Evolutionary conservation across 2,888 invertebrate genomes (phyloP).

Genomic region (Folsomia candida): DNA sequence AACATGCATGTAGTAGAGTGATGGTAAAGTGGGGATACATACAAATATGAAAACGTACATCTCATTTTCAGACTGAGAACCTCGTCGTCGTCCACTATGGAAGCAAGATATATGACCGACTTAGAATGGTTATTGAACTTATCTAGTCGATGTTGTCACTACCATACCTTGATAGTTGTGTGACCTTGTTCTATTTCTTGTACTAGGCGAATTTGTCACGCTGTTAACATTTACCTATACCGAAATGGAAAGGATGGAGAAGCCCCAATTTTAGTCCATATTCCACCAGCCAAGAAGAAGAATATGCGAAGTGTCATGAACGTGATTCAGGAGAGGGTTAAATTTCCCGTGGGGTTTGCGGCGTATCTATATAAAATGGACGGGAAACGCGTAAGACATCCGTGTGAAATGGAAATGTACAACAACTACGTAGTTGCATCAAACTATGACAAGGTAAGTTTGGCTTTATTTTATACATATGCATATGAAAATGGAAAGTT

Average conservation of each 20-base stretch:
- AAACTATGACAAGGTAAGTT: constrained; percentile 47
- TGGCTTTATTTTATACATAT: too few species aligned
- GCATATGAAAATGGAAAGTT: too few species aligned
- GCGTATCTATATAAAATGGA: constrained; percentile 48
- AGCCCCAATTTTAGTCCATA: constrained; percentile 46
- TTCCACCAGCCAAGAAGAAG: constrained; percentile 48
- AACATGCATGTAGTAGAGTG: too few species aligned
- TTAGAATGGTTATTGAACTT: too few species aligned
- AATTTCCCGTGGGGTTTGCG: constrained; percentile 48
- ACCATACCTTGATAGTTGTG: too few species aligned
- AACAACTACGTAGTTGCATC: constrained; percentile 49
- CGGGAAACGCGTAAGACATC: constrained; percentile 45
- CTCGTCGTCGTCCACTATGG: constrained; percentile 35
- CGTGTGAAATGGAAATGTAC: constrained; percentile 49
- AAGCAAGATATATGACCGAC: constrained; percentile 48
- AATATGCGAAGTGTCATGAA: constrained; percentile 46
- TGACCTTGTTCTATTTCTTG: too few species aligned
- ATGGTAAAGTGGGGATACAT: too few species aligned
- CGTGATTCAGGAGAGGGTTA: constrained; percentile 47
- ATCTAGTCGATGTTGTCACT: too few species aligned
- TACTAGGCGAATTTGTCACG: constrained; percentile 50
- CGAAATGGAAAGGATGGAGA: constrained; percentile 47
- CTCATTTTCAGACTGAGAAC: too few species aligned
- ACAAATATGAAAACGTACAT: too few species aligned
- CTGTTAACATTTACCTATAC: constrained; percentile 50